Conservation (phyloP, 2,888 invertebrate genomes). For the Caradrina clavipalpis region DNA sequence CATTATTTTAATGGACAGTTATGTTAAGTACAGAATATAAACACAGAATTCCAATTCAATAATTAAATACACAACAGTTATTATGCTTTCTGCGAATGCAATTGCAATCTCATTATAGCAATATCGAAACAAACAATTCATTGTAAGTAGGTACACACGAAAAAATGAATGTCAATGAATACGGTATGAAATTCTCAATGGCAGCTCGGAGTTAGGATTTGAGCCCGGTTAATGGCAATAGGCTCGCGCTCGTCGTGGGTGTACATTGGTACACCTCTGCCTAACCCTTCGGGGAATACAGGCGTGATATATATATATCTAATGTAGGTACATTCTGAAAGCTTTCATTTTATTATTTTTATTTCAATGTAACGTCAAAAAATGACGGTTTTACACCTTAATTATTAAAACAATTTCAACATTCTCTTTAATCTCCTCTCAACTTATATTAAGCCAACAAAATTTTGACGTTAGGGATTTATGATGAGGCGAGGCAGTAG, state of each 20-base stretch:
- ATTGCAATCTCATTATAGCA: neutral
- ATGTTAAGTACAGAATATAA: neutral
- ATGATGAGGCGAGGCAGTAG: conserved; percentile 25
- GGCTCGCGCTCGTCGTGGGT: too few species aligned
- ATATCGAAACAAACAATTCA: neutral
- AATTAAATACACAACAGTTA: neutral
- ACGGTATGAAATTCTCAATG: too few species aligned
- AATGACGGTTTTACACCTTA: neutral
- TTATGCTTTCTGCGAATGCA: conserved; percentile 2
- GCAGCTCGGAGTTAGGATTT: too few species aligned
- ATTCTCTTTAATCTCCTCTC: conserved; percentile 29
- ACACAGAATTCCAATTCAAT: neutral
- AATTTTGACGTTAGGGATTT: conserved; percentile 40
- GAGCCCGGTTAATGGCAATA: too few species aligned
- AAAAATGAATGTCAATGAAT: too few species aligned
- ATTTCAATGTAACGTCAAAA: conserved; percentile 12
- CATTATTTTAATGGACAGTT: neutral
- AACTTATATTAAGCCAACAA: conserved; percentile 30
- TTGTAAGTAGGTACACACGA: too few species aligned
- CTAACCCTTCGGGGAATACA: too few species aligned
- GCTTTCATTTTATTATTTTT: neutral
- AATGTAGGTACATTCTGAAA: conserved; percentile 1
- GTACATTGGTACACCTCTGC: too few species aligned
- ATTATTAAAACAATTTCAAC: conserved; percentile 34
- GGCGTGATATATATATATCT: too few species aligned